Conservation (phyloP, 2,113 vertebrate genomes). For the Prolemur simus region DNA sequence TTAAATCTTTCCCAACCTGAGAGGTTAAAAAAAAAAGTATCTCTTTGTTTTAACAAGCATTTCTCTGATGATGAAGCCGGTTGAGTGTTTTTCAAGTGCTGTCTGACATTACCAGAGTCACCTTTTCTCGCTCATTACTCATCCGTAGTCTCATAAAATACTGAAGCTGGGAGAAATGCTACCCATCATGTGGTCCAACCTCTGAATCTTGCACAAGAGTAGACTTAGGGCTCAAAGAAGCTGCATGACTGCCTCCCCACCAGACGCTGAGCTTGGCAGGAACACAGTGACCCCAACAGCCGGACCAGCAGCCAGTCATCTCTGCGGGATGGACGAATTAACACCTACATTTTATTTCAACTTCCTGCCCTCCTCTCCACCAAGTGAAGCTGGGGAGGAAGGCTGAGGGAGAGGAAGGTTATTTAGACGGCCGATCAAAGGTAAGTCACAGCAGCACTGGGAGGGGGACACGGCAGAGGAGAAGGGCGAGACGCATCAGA, state of each 20-base stretch:
- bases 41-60: background rate
- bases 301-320: background rate
- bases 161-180: background rate
- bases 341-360: background rate
- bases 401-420: background rate
- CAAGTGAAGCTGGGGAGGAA: background rate
- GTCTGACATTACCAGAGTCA: background rate
- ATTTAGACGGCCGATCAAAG: background rate
- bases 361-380: background rate
- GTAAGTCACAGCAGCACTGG: accelerated
- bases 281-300: accelerated
- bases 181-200: background rate
- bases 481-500: too few relatives aligned
- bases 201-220: background rate
- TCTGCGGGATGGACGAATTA: background rate
- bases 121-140: background rate
- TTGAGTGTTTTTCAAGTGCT: background rate
- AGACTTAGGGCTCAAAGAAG: background rate
- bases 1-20: background rate
- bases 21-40: background rate
- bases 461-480: background rate
- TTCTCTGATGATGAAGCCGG: background rate
- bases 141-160: background rate
- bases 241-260: too few relatives aligned
- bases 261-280: background rate